Conservation (phyloP, 2,888 invertebrate species). For the Phyto melanocephala region DNA sequence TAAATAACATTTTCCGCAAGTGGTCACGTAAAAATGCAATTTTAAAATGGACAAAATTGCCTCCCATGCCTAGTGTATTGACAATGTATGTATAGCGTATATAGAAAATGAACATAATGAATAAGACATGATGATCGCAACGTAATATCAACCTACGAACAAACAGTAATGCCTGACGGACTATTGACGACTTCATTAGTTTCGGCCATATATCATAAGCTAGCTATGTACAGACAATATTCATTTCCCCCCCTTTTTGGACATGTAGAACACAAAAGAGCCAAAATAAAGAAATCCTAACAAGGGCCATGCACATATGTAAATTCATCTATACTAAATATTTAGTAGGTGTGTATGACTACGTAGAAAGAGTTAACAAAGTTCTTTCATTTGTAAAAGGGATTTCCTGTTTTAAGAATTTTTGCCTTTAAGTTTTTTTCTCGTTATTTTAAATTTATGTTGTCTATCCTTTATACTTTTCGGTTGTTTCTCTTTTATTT, state of each 20-base stretch:
- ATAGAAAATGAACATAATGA: not conserved
- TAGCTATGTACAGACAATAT: constrained; percentile 12
- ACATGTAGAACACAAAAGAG: not conserved
- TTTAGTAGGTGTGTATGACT: not conserved
- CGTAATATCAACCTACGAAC: constrained; percentile 2
- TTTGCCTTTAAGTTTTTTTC: not conserved
- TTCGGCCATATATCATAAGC: constrained; percentile 49
- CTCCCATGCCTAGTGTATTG: constrained; percentile 55
- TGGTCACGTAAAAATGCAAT: constrained; percentile 64
- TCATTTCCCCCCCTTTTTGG: not conserved
- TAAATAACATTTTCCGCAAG: constrained; percentile 57
- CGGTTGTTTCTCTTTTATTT: not conserved
- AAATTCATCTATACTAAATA: not conserved
- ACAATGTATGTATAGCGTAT: constrained; percentile 45
- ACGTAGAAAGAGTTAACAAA: not conserved
- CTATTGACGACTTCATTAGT: constrained; percentile 63
- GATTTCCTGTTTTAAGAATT: constrained; percentile 28
- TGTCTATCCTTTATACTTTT: not conserved
- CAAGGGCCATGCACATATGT: not conserved
- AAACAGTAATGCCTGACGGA: constrained; percentile 32
- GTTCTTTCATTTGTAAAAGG: not conserved
- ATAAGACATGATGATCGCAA: constrained; percentile 35
- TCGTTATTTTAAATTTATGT: constrained; percentile 1
- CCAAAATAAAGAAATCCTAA: not conserved
- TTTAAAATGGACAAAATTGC: constrained; percentile 56